Evolutionary conservation across 37 sponge, comb jelly and placozoan species (phyloP).

Genomic region (Ianthella basta): DNA sequence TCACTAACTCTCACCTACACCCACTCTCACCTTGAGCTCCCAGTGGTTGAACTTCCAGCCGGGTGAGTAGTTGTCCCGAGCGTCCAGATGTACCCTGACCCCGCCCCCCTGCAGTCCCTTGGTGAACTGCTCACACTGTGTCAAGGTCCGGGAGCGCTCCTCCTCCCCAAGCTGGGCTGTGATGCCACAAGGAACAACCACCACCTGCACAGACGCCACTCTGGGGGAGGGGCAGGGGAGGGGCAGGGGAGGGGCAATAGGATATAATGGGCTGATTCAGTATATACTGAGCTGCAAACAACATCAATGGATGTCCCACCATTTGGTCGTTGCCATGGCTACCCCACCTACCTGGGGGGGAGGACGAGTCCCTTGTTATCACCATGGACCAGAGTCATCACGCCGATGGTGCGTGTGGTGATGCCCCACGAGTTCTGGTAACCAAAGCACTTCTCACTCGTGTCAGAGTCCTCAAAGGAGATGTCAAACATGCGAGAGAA

Average conservation of each 20-base stretch:
- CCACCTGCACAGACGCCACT: constrained; percentile 54
- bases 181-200: constrained; percentile 96
- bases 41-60: constrained; percentile 99
- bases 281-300: no score
- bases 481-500: constrained; percentile 99
- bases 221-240: constrained; percentile 5
- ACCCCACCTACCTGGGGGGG: constrained; percentile 79
- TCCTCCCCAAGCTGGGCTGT: constrained; percentile 60
- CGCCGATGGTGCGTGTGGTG: constrained; percentile 95
- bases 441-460: constrained; percentile 73
- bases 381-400: constrained; percentile 95
- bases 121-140: constrained; percentile 64
- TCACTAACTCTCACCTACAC: constrained; percentile 11
- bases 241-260: background rate
- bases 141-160: constrained; percentile 45
- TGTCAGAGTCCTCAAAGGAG: constrained; percentile 82
- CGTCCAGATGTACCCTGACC: constrained; percentile 75
- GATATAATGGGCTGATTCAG: no score
- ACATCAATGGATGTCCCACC: background rate
- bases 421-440: constrained; percentile 99
- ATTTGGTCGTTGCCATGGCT: background rate
- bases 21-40: constrained; percentile 82
- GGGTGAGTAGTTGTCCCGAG: constrained; percentile 89
- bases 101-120: constrained; percentile 53
- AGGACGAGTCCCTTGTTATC: constrained; percentile 95